These are phyloP conservation scores for Villa cingulata DNA, from an alignment of 2,888 invertebrate species.

Conservation along the genomic window DNA sequence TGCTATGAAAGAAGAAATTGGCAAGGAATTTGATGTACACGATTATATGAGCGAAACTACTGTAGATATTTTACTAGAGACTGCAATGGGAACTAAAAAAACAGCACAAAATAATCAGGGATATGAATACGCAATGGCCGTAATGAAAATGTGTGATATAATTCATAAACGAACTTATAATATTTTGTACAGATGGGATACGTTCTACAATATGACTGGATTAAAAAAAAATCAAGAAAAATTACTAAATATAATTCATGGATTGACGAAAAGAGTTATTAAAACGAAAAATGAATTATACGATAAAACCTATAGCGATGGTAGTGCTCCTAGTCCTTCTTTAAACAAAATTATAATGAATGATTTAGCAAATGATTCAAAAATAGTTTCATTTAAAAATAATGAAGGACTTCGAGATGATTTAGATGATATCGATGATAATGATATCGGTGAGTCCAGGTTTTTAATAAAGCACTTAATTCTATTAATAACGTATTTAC, in stretches of 20 bases:
- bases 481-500: too few relatives aligned
- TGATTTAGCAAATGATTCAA: constrained; percentile 22
- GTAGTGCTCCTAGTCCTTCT: constrained; percentile 34
- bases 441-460: constrained; percentile 65
- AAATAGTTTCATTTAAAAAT: constrained; percentile 26
- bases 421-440: constrained; percentile 66
- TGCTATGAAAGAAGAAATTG: too few relatives aligned
- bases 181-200: constrained; percentile 57
- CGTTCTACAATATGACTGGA: constrained; percentile 54
- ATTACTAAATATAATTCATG: constrained; percentile 57
- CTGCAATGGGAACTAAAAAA: constrained; percentile 70
- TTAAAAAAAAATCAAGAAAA: constrained; percentile 54
- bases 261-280: constrained; percentile 56
- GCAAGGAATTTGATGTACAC: constrained; percentile 60
- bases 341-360: constrained; percentile 37
- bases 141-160: constrained; percentile 76
- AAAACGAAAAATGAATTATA: constrained; percentile 47
- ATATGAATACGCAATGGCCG: constrained; percentile 70
- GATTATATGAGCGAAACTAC: constrained; percentile 68
- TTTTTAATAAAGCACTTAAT: neutral
- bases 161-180: constrained; percentile 65
- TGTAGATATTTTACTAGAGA: constrained; percentile 64
- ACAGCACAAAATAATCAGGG: constrained; percentile 56
- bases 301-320: constrained; percentile 39
- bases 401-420: constrained; percentile 60